Conservation (phyloP, 1,140 invertebrate species). For the Orchesella cincta region DNA sequence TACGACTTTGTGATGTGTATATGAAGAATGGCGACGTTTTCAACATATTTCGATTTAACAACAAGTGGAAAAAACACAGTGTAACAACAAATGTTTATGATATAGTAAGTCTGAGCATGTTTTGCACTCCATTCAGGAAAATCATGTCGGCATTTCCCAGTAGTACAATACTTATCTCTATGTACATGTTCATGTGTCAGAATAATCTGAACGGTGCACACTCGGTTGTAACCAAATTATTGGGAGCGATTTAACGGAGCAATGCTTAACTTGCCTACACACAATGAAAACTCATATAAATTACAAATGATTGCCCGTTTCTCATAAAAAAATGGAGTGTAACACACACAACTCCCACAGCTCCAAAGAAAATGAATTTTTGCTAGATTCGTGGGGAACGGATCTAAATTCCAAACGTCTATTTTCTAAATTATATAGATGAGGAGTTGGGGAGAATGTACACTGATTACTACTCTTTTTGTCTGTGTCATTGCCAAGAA, state of each 20-base stretch:
- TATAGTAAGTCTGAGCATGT: neutral
- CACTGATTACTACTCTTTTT: too few relatives aligned
- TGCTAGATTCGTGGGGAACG: neutral
- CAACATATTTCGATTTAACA: neutral
- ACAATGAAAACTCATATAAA: neutral
- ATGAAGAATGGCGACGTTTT: neutral
- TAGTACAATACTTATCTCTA: neutral
- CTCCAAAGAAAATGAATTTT: neutral
- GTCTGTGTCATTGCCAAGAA: slow-evolving; percentile 3
- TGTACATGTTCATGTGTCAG: neutral
- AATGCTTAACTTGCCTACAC: neutral
- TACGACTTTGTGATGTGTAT: neutral
- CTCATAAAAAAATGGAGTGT: neutral
- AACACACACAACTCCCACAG: neutral
- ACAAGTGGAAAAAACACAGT: too few relatives aligned
- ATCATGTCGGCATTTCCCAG: neutral
- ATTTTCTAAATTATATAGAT: too few relatives aligned
- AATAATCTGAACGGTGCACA: neutral
- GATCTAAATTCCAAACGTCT: too few relatives aligned
- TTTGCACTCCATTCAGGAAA: neutral
- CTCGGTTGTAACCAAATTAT: neutral
- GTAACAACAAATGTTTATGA: too few relatives aligned
- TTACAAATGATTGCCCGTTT: neutral
- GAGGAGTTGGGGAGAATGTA: too few relatives aligned
- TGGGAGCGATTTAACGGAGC: neutral